Percentiles rank a stretch among this genome's conserved stretches.
Conservation (phyloP, 2,113 vertebrate genomes). For the Eira barbara region DNA sequence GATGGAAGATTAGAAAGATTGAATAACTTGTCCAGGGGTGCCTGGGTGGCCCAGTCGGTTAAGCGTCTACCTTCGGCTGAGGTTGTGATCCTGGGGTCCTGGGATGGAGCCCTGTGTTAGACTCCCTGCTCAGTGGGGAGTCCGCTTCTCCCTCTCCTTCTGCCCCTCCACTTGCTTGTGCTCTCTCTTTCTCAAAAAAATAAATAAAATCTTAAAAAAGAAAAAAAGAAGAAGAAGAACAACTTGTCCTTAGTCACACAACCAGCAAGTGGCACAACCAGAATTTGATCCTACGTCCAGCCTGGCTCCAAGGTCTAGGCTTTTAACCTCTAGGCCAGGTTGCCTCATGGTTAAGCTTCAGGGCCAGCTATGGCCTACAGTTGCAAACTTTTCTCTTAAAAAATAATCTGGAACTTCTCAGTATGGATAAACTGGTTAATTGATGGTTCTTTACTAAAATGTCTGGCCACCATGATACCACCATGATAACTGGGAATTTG, state of each 20-base stretch:
- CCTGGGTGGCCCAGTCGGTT: no score
- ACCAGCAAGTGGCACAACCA: not conserved
- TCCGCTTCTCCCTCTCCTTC: no score
- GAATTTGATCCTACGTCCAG: not conserved
- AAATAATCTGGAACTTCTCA: not conserved
- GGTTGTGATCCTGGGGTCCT: no score
- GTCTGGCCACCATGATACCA: not conserved
- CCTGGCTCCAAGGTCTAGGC: not conserved
- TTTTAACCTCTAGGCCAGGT: not conserved
- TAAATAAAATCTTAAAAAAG: no score
- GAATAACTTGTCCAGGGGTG: not conserved
- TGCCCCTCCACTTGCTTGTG: no score
- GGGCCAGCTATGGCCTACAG: not conserved
- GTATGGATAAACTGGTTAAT: not conserved
- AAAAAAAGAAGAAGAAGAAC: not conserved
- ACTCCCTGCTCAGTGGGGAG: no score
- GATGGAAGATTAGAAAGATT: not conserved
- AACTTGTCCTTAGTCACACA: not conserved
- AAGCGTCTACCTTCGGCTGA: no score
- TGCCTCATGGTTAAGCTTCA: not conserved
- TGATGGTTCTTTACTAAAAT: not conserved
- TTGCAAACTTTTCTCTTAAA: constrained; percentile 2
- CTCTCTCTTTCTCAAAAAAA: no score
- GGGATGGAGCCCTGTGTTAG: no score
- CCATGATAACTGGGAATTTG: not conserved